Evolutionary conservation across 2,797 vertebrate genomes (phyloP).

Genomic region (Semotilus atromaculatus): DNA sequence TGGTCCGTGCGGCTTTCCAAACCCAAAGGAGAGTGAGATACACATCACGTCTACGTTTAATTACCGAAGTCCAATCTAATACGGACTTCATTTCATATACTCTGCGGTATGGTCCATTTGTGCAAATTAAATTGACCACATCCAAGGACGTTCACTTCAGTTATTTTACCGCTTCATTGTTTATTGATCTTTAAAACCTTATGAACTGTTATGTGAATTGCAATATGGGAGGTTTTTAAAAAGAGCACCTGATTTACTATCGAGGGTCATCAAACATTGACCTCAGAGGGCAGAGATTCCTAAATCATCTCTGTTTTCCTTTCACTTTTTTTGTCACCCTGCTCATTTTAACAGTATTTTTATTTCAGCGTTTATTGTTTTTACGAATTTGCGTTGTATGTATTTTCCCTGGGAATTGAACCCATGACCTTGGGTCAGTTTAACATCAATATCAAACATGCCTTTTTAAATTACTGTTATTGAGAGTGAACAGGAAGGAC

Average conservation of each 20-base stretch:
- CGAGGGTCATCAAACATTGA: background rate
- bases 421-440: background rate
- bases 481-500: background rate
- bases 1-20: background rate
- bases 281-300: background rate
- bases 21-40: background rate
- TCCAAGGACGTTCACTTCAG: background rate
- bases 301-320: background rate
- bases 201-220: background rate
- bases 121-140: conserved; percentile 34
- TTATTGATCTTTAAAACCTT: conserved; percentile 43
- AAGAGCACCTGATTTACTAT: conserved; percentile 26
- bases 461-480: background rate
- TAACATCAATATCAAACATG: background rate
- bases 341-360: background rate
- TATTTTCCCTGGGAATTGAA: background rate
- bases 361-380: background rate
- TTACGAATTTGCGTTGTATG: background rate
- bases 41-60: conserved; percentile 7
- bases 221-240: conserved; percentile 9
- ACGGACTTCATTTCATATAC: background rate
- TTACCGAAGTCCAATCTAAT: background rate
- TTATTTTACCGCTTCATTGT: conserved; percentile 22
- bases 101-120: background rate
- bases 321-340: background rate